Base-by-base conservation (phyloP, 2,888 invertebrate species). In the Entomobrya multifasciata region DNA sequence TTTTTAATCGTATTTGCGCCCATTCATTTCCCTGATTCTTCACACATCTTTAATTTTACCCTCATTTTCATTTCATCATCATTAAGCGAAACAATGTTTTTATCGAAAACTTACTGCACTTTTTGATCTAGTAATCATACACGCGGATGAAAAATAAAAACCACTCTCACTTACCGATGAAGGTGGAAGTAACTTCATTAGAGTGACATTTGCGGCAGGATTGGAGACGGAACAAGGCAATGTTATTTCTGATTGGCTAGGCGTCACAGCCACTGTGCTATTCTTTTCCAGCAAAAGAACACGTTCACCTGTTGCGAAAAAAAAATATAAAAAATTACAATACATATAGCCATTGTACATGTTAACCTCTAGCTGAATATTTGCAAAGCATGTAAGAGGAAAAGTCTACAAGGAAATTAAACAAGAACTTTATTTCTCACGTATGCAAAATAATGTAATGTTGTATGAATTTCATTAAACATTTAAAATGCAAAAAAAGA, bases 201-300 rank as follows among this genome's bases (percentile, higher is more conserved):
- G 55, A 30, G 86, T 84, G 5, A 89, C 87, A 44, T 88, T 89
- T 57, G 87, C 89, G 10, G 70, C 65, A 8, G 89, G 89, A 47
- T 89, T 78, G 1, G 88, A 87, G 3, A 88, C 86, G 0, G 88
- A 62, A 67, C 89, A 89, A 15, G 89, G 89, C 1, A 89, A 36
- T 11, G 47, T 76, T 5, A 89, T 72, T 60, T 83, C 57, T 0
- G 80, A 70, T 10, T 57, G 57, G 8, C 70, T 82, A 5, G 85
- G 74, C 13, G 83, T 84, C 20, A 89, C 83, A 13, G 17, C 70
- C 0, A 88, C n/a, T 4, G 83, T 86, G 13, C 79, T 88, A 30
- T 89, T 87, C 27, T 81, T 81, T 65, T 88, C 88, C 65, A 87
- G 25, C 15, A 89, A 84, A 22, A 89, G 78, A 27, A 88, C 86